These are phyloP conservation scores for Azemiops feae DNA, from an alignment of 2,113 vertebrate genomes.

Conservation along the genomic window DNA sequence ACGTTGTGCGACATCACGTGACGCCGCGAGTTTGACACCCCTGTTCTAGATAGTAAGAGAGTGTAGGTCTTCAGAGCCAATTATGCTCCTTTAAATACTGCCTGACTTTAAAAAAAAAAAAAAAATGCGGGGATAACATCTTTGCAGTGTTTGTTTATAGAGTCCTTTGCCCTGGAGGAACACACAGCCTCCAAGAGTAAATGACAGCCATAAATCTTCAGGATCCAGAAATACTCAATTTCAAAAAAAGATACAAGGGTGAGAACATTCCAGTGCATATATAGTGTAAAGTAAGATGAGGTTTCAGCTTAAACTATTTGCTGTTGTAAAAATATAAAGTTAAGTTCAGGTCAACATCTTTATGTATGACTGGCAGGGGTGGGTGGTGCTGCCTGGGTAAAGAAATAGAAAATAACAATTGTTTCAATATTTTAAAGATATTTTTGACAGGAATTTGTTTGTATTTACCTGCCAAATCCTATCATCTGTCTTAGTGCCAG, in stretches of 20 bases:
- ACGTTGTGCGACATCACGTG: too few relatives aligned
- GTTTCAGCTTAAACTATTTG: background rate
- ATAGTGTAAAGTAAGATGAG: background rate
- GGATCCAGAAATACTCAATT: background rate
- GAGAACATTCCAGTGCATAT: background rate
- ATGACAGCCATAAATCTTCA: background rate
- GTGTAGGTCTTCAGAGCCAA: background rate
- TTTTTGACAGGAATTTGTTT: background rate
- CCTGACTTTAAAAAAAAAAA: background rate
- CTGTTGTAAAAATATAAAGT: background rate
- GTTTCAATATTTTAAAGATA: background rate
- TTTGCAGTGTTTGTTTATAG: background rate
- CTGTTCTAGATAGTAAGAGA: background rate
- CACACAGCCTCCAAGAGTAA: background rate
- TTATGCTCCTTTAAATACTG: background rate
- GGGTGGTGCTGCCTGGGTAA: too few relatives aligned
- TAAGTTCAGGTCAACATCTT: background rate
- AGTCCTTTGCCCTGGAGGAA: background rate
- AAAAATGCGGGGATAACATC: background rate
- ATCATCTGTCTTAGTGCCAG: background rate
- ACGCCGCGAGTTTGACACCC: too few relatives aligned
- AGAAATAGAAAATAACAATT: background rate
- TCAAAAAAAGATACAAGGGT: background rate
- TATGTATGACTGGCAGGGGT: background rate
- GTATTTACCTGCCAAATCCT: background rate